Base-by-base conservation (phyloP, 2,797 vertebrate species). In the Lacerta viridis region DNA sequence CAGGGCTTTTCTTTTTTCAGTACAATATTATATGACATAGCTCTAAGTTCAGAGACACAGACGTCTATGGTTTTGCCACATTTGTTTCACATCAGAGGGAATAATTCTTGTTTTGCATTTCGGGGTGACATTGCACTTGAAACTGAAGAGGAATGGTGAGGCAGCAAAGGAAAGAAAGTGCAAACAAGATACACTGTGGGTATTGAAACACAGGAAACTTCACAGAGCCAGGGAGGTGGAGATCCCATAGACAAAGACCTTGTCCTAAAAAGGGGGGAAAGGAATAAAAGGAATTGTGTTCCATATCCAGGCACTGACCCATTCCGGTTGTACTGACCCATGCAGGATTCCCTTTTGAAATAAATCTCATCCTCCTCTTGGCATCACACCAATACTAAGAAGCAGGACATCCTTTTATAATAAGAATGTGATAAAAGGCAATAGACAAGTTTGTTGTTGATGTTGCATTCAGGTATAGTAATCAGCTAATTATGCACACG, bases 91-190 rank as follows among this genome's bases (percentile, higher is more conserved):
- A 46, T 4, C 0, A 0, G 78, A 82, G 5, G 84, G 4, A 90
- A 89, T 66, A 0, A 41, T 74, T 93, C 33, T 89, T 77, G 1
- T 3, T 91, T 91, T 90, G 27, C 1, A 0, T 80, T 72, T 87
- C 77, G 84, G 88, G 79, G 79, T 93, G 55, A 90, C 81, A 43
- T 90, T 90, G 2, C 69, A 59, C 87, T 46, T 82, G 39, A 89
- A 89, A 76, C 79, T 72, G 20, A 85, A 91, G 50, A 71, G 46
- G 55, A 86, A 39, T 83, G 27, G 69, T 41, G 39, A 80, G 87
- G 59, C 11, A 33, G 27, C 13, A 23, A 17, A 91, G 33, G 43
- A 71, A 23, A 29, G 83, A 41, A 89, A 29, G 2, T 33, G 86
- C 13, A 82, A 75, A 7, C 0, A 1, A 46, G 13, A n/a, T 39